Percentiles rank a stretch among this genome's conserved stretches.
These are phyloP conservation scores for Axis porcinus DNA, from an alignment of 2,113 vertebrate species.

Conservation along the genomic window DNA sequence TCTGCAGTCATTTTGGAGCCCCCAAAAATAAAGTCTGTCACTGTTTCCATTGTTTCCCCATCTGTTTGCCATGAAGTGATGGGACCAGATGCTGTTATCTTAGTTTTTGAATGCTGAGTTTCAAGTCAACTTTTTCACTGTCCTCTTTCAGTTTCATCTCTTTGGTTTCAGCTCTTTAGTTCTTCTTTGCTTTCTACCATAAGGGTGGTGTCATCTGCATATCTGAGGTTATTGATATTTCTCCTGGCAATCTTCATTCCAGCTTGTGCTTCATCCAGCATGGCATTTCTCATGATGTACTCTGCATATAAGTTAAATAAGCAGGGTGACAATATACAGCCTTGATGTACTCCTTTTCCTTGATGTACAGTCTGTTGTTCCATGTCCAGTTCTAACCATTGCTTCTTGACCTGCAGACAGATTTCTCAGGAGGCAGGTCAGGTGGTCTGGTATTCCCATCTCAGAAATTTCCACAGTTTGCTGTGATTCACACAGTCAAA, in stretches of 20 bases:
- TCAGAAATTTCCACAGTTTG: not conserved
- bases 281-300: not conserved
- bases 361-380: not conserved
- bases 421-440: not conserved
- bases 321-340: not conserved
- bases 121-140: not conserved
- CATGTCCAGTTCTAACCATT: not conserved
- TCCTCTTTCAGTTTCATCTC: not conserved
- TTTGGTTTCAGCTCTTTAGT: not conserved
- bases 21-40: not conserved
- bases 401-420: not conserved
- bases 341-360: not conserved
- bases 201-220: not conserved
- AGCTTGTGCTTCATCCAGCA: not conserved
- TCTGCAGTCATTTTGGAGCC: not conserved
- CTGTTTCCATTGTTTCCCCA: not conserved
- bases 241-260: not conserved
- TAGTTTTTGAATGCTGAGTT: not conserved
- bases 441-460: not conserved
- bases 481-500: not conserved
- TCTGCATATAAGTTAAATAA: not conserved
- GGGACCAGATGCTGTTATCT: not conserved
- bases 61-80: not conserved
- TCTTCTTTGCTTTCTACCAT: not conserved
- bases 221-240: not conserved